These are phyloP conservation scores for Rhingia campestris DNA, from an alignment of 2,888 invertebrate genomes.

Conservation along the genomic window DNA sequence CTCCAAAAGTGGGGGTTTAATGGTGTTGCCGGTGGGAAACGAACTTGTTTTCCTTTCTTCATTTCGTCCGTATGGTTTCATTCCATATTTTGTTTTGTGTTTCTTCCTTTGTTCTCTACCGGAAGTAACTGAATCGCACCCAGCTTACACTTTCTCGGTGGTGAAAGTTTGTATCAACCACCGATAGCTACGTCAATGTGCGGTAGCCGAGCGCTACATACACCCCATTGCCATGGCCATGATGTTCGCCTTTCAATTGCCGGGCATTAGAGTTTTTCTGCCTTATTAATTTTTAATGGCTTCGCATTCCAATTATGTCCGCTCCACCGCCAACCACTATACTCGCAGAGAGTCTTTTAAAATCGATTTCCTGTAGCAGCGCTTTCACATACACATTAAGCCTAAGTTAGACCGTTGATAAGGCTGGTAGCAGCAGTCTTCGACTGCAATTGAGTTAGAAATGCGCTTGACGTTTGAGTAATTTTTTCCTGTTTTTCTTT, in stretches of 20 bases:
- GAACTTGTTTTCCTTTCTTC: constrained; percentile 42
- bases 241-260: constrained; percentile 54
- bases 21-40: constrained; percentile 3
- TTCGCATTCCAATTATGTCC: constrained; percentile 62
- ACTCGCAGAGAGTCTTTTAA: neutral
- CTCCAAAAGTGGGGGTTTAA: constrained; percentile 10
- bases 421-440: neutral
- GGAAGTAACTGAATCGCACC: constrained; percentile 48
- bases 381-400: constrained; percentile 27
- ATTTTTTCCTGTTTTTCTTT: constrained; percentile 11
- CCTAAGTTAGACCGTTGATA: neutral
- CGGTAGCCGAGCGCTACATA: neutral
- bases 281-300: constrained; percentile 69
- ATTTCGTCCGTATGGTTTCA: constrained; percentile 23
- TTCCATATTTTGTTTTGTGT: constrained; percentile 25
- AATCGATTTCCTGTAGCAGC: constrained; percentile 54
- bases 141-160: constrained; percentile 17
- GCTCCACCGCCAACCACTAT: constrained; percentile 1
- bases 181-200: constrained; percentile 6
- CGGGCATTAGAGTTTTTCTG: constrained; percentile 58
- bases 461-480: constrained; percentile 27
- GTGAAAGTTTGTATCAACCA: constrained; percentile 31
- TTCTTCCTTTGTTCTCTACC: constrained; percentile 34
- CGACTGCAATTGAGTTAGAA: constrained; percentile 47
- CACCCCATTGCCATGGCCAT: constrained; percentile 13